These are phyloP conservation scores for Gryllus bimaculatus DNA, from an alignment of 1,140 invertebrate genomes.

Conservation along the genomic window DNA sequence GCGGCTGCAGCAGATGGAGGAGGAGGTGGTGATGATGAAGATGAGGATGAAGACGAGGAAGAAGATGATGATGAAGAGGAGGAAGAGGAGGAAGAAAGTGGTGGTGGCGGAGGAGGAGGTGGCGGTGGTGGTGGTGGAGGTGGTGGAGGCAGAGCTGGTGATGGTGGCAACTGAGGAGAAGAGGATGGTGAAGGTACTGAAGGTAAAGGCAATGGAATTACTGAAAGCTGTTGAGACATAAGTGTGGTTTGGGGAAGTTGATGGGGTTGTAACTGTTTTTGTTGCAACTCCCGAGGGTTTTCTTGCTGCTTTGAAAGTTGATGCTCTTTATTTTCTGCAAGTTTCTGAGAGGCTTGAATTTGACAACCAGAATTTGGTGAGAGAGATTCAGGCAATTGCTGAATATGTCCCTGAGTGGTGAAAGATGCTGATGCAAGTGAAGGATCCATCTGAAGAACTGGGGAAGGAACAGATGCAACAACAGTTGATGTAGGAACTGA, in stretches of 20 bases:
- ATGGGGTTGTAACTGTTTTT: constrained; percentile 6
- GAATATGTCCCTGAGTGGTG: constrained; percentile 26
- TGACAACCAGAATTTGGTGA: not conserved
- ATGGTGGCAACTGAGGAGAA: not conserved
- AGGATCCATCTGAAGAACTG: constrained; percentile 17
- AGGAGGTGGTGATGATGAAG: constrained; percentile 7
- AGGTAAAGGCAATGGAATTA: constrained; percentile 37
- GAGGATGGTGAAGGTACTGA: constrained; percentile 23
- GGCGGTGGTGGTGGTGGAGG: constrained; percentile 17
- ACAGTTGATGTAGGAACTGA: constrained; percentile 30
- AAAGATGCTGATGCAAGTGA: constrained; percentile 26
- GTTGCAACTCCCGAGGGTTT: not conserved
- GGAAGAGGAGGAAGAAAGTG: constrained; percentile 20
- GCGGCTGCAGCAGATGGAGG: constrained; percentile 32
- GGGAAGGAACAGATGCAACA: constrained; percentile 13
- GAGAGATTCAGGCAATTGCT: constrained; percentile 23
- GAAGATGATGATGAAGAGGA: constrained; percentile 18
- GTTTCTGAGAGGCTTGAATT: not conserved
- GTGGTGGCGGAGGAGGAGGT: constrained; percentile 16
- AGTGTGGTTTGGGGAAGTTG: constrained; percentile 9
- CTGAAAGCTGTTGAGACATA: not conserved
- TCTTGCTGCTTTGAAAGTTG: not conserved
- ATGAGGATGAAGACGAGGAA: not conserved
- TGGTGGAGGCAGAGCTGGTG: not conserved
- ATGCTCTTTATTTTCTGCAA: not conserved